Base-by-base conservation (phyloP, 2,797 vertebrate species). In the Acrossocheilus wenchowensis region DNA sequence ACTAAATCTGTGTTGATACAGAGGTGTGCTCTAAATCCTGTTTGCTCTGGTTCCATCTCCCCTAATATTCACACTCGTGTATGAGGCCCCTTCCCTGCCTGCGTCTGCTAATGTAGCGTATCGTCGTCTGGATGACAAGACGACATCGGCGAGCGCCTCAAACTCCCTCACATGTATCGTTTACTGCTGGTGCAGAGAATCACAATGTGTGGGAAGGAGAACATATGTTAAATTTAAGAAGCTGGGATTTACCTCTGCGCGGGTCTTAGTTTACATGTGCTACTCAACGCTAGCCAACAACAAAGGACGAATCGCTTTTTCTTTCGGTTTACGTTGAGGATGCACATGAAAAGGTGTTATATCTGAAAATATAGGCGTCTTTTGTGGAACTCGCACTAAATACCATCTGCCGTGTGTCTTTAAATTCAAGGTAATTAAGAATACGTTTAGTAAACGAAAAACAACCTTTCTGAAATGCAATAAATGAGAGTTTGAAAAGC, bases 21-120 rank as follows among this genome's bases (percentile, higher is more conserved):
- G 80, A 87, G 66, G 82, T 85, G 87, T 82, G 83, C 87, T 85
- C 36, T 84, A 85, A 90, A 91, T 91, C 91, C 90, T 89, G 89
- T 91, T 92, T 91, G 89, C 90, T 91, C 89, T 88, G 90, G 89
- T 90, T 91, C 90, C 91, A 92, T 92, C 92, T 91, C 90, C 81
- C 78, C 89, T 93, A 91, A 93, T 92, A 92, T 93, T 91, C 90
- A 84, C 90, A 83, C 89, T 89, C 90, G 85, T 90, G 80, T 88
- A 85, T 54, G 66, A 85, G 91, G 89, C 88, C 84, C 64, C 83
- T 91, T 86, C 80, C 89, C 81, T 79, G 85, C 86, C 81, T 71
- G 80, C 86, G 50, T 60, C 71, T 82, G 14, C 43, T 86, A 72
- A 85, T 88, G 88, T 86, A 78, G 62, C 60, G 77, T 80, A 87